Evolutionary conservation across 2,888 invertebrate species (phyloP).

Genomic region (Belgica antarctica): DNA sequence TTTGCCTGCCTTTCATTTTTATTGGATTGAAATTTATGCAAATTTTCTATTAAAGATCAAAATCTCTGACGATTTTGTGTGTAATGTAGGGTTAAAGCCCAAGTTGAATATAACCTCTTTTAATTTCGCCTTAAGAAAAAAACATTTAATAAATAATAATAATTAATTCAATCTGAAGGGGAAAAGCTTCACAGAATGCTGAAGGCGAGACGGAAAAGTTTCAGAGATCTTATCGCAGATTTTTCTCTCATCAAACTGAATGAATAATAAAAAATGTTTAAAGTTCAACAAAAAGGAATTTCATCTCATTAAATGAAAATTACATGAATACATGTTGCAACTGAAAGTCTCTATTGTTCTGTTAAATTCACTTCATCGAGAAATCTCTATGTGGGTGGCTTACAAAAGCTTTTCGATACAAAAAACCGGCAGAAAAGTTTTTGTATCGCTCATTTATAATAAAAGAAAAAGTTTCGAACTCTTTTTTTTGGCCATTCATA

Average conservation of each 20-base stretch:
- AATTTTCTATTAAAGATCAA: slow-evolving; percentile 23
- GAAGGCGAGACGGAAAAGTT: not conserved
- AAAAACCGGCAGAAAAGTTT: not conserved
- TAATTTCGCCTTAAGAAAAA: slow-evolving; percentile 20
- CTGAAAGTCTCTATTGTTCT: slow-evolving; percentile 33
- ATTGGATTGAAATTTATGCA: slow-evolving; percentile 26
- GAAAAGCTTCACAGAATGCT: slow-evolving; percentile 13
- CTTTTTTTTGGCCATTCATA: no score
- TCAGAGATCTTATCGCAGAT: slow-evolving; percentile 10
- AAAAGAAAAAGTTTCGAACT: slow-evolving; percentile 1
- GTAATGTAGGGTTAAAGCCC: slow-evolving; percentile 37
- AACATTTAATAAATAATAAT: not conserved
- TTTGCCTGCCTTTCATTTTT: slow-evolving; percentile 8
- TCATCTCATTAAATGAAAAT: slow-evolving; percentile 23
- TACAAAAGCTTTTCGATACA: not conserved
- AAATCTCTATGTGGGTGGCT: slow-evolving; percentile 27
- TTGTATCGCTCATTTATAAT: no score
- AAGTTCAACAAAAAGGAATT: slow-evolving; percentile 13
- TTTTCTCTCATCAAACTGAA: slow-evolving; percentile 13
- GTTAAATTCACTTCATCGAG: not conserved
- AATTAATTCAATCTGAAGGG: slow-evolving; percentile 8
- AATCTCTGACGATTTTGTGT: slow-evolving; percentile 3
- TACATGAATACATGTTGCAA: slow-evolving; percentile 36
- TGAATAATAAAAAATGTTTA: not conserved
- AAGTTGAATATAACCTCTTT: slow-evolving; percentile 11